Evolutionary conservation across 2,888 invertebrate genomes (phyloP), one percentile per base, ranked within the genome.

Genomic region (Acanthosoma haemorrhoidale): DNA sequence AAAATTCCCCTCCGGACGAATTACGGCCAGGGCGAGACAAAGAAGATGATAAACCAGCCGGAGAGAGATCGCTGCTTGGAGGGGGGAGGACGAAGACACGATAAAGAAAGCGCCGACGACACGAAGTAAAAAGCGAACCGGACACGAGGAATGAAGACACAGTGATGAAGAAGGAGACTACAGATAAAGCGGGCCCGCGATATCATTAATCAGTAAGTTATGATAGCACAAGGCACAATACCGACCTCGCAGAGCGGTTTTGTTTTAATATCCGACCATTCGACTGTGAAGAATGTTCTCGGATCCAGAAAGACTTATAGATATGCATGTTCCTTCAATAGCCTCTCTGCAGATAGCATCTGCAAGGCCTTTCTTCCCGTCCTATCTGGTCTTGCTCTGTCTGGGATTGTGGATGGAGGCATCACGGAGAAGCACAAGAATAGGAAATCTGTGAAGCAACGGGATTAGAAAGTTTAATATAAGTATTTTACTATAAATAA

Each of bases 191-290:
- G 5, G 51, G 25, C n/a, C 51, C 51, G 51, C 29, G 51, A 51
- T 51, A 51, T 8, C 51, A 51, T 51, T 51, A 51, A 51, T 51
- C 51, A 51, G 25, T 25, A 25, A 51, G 51, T 51, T 29, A 51
- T 51, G 51, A 51, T 51, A 51, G 25, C 25, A 11, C 25, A n/a
- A 4, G 21, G 5, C 43, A 43, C 43, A 43, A 43, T 43, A 21
- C 18, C 41, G 2, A 1, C 15, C 4, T 9, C 18, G 9, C 25
- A 18, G 18, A 43, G 21, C n/a, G n/a, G 25, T 51, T 51, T 51
- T 51, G 25, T 51, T 51, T 51, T 51, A 51, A 25, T 25, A 25
- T 25, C 51, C 25, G n/a, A n/a, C n/a, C n/a, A 51, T 21, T 25
- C 51, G 2, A 5, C 2, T 3, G 2, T 25, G 51, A 25, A 51